phyloP scores from a whole-genome alignment of 92 coral and sea anemone species.

The Muricea muricata region DNA sequence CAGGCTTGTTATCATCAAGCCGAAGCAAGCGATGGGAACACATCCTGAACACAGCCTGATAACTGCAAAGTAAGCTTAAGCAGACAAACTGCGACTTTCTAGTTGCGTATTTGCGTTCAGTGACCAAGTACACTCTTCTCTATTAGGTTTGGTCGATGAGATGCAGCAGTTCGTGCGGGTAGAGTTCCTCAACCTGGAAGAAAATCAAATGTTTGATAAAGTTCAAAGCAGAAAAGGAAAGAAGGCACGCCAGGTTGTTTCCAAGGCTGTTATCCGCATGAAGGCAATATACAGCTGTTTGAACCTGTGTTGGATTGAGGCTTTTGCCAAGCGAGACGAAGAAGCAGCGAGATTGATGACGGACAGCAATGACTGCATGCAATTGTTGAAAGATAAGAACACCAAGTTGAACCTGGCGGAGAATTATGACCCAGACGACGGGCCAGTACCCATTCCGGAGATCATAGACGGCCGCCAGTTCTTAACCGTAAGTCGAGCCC shows the following conservation, averaged over 20 bases:
- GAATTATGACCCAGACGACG: not conserved
- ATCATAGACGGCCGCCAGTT: not conserved
- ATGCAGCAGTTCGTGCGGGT: not conserved
- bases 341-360: slow-evolving; percentile 11
- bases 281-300: slow-evolving; percentile 15
- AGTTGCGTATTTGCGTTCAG: too few relatives aligned
- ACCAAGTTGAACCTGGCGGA: slow-evolving; percentile 3
- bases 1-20: too few relatives aligned
- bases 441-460: not conserved
- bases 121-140: too few relatives aligned
- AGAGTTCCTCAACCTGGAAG: slow-evolving; percentile 4
- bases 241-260: not conserved
- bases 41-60: too few relatives aligned
- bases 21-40: too few relatives aligned
- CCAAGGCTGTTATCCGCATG: slow-evolving; percentile 24
- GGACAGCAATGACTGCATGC: not conserved
- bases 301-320: not conserved
- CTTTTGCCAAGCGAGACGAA: slow-evolving; percentile 17
- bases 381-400: not conserved
- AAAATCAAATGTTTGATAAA: slow-evolving; percentile 17
- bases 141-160: not conserved
- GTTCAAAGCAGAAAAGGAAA: slow-evolving; percentile 22
- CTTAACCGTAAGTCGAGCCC: not conserved
- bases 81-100: too few relatives aligned
- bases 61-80: too few relatives aligned